Evolutionary conservation across 2,113 vertebrate species (phyloP).

Genomic region (Garra rufa): DNA sequence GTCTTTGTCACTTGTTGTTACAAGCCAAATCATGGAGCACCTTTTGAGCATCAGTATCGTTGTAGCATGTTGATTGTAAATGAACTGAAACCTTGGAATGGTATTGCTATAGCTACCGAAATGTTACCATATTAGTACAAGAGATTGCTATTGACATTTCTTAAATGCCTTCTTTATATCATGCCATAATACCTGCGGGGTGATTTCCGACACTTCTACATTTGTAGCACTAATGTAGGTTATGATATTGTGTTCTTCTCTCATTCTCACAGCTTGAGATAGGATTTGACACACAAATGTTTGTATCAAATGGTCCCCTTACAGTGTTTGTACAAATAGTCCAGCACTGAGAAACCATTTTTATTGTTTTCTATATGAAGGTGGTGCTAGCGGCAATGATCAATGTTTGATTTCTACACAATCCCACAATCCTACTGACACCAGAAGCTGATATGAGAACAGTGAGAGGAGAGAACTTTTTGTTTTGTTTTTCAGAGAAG

Average conservation of each 20-base stretch:
- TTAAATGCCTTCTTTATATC: slow-evolving; percentile 1
- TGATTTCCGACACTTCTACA: background rate
- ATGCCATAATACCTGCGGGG: background rate
- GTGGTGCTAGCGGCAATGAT: background rate
- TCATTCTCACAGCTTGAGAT: background rate
- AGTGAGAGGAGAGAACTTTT: background rate
- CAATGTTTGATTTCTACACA: background rate
- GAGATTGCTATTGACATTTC: background rate
- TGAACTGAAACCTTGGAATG: background rate
- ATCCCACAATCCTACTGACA: background rate
- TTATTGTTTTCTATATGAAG: background rate
- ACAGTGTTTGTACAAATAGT: background rate
- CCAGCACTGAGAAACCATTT: background rate
- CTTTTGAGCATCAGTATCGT: background rate
- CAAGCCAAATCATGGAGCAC: background rate
- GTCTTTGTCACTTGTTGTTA: background rate
- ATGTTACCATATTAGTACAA: background rate
- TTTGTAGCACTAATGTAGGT: background rate
- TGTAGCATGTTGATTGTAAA: background rate
- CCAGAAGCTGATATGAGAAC: slow-evolving; percentile 2
- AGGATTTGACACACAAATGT: background rate
- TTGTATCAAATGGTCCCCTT: background rate
- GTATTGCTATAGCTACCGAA: background rate
- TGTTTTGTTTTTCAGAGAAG: background rate
- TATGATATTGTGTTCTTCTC: background rate